Evolutionary conservation across 2,797 vertebrate genomes (phyloP).

Genomic region (Pseudomugil gertrudae): DNA sequence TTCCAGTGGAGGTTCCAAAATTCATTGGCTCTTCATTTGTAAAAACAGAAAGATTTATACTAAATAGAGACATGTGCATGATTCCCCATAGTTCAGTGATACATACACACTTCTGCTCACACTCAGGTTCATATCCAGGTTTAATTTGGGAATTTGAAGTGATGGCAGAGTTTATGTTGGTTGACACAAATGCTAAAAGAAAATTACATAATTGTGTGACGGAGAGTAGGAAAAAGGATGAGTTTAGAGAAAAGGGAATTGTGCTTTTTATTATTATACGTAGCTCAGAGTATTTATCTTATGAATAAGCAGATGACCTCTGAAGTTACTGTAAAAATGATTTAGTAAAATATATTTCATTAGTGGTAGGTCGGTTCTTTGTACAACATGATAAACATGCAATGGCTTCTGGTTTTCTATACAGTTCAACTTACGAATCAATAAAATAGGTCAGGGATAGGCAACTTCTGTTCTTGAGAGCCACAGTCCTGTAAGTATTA

Average conservation of each 20-base stretch:
- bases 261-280: slow-evolving; percentile 17
- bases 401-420: no score
- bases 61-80: slow-evolving; percentile 11
- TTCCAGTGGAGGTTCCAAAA: slow-evolving; percentile 28
- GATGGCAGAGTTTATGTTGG: slow-evolving; percentile 38
- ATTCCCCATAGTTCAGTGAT: background rate
- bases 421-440: no score
- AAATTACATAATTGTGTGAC: slow-evolving; percentile 56
- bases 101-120: slow-evolving; percentile 6
- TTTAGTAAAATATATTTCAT: slow-evolving; percentile 27
- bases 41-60: slow-evolving; percentile 14
- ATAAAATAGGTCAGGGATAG: no score
- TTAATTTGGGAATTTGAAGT: slow-evolving; percentile 60
- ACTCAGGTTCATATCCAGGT: slow-evolving; percentile 58
- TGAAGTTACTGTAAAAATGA: slow-evolving; percentile 18
- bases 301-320: background rate
- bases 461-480: no score
- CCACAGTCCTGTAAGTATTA: no score
- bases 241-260: slow-evolving; percentile 9
- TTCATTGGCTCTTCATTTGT: slow-evolving; percentile 46
- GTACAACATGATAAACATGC: no score
- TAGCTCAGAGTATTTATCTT: slow-evolving; percentile 20
- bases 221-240: slow-evolving; percentile 17
- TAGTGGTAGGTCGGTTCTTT: background rate
- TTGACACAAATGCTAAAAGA: slow-evolving; percentile 53